Evolutionary conservation across 2,888 invertebrate species (phyloP).

Genomic region (Ochropleura plecta): DNA sequence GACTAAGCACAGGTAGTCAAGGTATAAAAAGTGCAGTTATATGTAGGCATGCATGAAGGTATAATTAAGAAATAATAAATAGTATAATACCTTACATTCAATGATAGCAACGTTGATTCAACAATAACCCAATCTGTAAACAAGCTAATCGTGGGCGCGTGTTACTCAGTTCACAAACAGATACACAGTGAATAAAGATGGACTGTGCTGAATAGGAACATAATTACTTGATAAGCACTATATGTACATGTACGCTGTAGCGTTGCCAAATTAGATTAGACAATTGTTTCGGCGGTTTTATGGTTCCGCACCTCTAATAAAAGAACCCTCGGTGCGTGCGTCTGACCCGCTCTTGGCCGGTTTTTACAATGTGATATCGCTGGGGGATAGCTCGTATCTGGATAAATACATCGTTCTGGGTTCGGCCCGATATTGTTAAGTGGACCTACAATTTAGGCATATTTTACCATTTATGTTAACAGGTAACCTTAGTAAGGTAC

Average conservation of each 20-base stretch:
- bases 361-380: too few relatives aligned
- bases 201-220: background rate
- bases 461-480: too few relatives aligned
- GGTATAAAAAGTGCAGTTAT: background rate
- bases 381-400: too few relatives aligned
- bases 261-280: background rate
- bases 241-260: background rate
- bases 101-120: background rate
- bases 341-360: too few relatives aligned
- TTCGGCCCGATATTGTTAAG: too few relatives aligned
- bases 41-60: background rate
- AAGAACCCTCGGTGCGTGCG: too few relatives aligned
- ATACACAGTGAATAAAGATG: background rate
- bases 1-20: background rate
- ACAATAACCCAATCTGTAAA: slow-evolving; percentile 4
- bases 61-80: background rate
- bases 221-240: background rate
- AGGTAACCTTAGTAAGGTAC: too few relatives aligned
- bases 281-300: background rate
- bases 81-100: slow-evolving; percentile 15
- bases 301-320: too few relatives aligned
- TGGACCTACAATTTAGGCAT: too few relatives aligned
- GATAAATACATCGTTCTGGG: too few relatives aligned
- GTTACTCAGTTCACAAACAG: slow-evolving; percentile 22
- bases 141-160: slow-evolving; percentile 17